Percentiles rank a stretch among this genome's conserved stretches.
Conservation (phyloP, 1,140 invertebrate genomes). For the Scaptomyza pallida region DNA sequence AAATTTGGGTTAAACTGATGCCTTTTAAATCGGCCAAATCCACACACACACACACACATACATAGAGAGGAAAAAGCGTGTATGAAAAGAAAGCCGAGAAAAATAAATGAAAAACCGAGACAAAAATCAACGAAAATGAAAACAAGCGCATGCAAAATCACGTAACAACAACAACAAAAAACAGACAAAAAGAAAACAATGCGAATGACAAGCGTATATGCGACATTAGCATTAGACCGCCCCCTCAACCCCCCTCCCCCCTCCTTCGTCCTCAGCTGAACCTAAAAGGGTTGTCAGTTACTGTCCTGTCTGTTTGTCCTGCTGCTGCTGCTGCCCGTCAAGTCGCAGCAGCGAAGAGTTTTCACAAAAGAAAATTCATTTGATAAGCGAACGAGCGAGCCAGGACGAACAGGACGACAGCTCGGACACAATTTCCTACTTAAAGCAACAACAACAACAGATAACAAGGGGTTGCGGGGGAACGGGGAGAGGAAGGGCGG, state of each 20-base stretch:
- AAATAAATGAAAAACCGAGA: neutral
- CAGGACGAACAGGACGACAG: slow-evolving; percentile 20
- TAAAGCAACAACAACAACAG: slow-evolving; percentile 54
- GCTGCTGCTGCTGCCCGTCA: slow-evolving; percentile 38
- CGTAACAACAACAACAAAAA: slow-evolving; percentile 17
- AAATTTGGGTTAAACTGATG: slow-evolving; percentile 69
- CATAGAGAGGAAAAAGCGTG: slow-evolving; percentile 12
- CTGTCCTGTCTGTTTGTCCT: slow-evolving; percentile 42
- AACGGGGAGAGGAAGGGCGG: no score
- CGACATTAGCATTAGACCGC: slow-evolving; percentile 42
- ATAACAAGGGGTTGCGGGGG: slow-evolving; percentile 25
- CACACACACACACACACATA: slow-evolving; percentile 34
- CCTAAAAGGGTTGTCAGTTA: slow-evolving; percentile 44
- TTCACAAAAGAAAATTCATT: slow-evolving; percentile 75
- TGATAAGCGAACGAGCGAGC: slow-evolving; percentile 48
- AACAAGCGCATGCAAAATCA: slow-evolving; percentile 49
- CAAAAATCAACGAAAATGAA: slow-evolving; percentile 7
- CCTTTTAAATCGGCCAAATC: slow-evolving; percentile 28
- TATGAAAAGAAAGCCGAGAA: slow-evolving; percentile 10
- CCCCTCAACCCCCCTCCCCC: neutral
- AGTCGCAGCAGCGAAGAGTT: slow-evolving; percentile 52
- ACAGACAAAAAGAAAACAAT: slow-evolving; percentile 9
- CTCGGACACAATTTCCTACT: slow-evolving; percentile 80
- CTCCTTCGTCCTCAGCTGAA: neutral
- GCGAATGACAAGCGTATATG: slow-evolving; percentile 40